phyloP scores from a whole-genome alignment of 2,113 vertebrate genomes.

The Galemys pyrenaicus region DNA sequence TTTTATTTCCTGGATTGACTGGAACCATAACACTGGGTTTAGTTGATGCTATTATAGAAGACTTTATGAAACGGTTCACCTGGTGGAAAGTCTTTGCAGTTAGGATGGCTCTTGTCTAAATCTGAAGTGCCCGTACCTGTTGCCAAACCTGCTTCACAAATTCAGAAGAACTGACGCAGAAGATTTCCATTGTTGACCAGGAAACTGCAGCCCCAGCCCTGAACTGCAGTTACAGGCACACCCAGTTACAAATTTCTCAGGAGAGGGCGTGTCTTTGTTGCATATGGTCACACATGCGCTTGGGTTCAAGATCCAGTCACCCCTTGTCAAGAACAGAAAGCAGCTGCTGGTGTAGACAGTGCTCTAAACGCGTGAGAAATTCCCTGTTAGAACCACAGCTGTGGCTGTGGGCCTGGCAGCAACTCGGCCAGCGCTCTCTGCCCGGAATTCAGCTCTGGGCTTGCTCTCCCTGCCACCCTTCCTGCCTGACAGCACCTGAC shows the following conservation, averaged over 20 bases:
- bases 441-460: background rate
- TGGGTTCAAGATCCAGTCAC: background rate
- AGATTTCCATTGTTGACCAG: background rate
- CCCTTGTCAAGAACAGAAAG: background rate
- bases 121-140: background rate
- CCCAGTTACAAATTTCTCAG: background rate
- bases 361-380: background rate
- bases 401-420: background rate
- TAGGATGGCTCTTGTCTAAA: conserved; percentile 2
- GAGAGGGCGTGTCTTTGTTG: background rate
- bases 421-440: background rate
- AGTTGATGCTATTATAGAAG: conserved; percentile 35
- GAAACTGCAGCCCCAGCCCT: background rate
- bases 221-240: background rate
- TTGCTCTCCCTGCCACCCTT: background rate
- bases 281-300: background rate
- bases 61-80: conserved; percentile 41
- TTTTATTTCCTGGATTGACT: conserved; percentile 70
- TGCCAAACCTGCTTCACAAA: background rate
- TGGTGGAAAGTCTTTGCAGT: background rate
- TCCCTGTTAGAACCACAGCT: background rate
- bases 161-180: background rate
- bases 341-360: background rate
- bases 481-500: background rate
- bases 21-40: conserved; percentile 61